phyloP scores from a whole-genome alignment of 2,113 vertebrate genomes.

The Pelodiscus sinensis region DNA sequence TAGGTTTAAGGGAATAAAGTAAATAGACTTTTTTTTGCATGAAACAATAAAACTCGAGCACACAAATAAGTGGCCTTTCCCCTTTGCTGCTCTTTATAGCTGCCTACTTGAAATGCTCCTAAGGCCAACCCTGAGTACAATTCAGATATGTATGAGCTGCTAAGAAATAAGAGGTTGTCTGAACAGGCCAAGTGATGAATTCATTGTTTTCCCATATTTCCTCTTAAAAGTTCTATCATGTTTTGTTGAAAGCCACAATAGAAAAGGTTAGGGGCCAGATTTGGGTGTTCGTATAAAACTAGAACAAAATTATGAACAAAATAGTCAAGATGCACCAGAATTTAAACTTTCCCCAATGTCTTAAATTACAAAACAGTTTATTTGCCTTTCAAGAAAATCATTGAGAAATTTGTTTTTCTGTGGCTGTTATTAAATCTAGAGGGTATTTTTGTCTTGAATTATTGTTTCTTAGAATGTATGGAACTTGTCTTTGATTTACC shows the following conservation, averaged over 20 bases:
- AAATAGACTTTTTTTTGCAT: not conserved
- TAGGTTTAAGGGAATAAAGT: not conserved
- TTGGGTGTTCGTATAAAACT: not conserved
- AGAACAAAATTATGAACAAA: not conserved
- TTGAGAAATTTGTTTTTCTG: not conserved
- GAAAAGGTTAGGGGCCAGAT: not conserved
- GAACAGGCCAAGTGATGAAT: not conserved
- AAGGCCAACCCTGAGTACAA: not conserved
- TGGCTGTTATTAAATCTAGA: not conserved
- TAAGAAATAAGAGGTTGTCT: not conserved
- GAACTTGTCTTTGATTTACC: not conserved
- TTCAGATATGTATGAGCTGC: fast-evolving
- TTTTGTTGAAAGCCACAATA: not conserved
- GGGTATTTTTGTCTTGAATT: not conserved
- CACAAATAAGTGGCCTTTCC: not conserved
- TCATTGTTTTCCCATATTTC: conserved; percentile 30
- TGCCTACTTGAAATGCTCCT: not conserved
- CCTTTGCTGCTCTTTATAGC: not conserved
- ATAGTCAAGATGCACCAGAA: not conserved
- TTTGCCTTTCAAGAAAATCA: not conserved
- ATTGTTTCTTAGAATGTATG: not conserved
- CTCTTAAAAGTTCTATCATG: fast-evolving
- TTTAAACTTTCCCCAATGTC: not conserved
- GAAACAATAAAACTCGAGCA: not conserved
- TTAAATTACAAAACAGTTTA: not conserved